Evolutionary conservation across 2,888 invertebrate species (phyloP).

Genomic region (Dioctria linearis): DNA sequence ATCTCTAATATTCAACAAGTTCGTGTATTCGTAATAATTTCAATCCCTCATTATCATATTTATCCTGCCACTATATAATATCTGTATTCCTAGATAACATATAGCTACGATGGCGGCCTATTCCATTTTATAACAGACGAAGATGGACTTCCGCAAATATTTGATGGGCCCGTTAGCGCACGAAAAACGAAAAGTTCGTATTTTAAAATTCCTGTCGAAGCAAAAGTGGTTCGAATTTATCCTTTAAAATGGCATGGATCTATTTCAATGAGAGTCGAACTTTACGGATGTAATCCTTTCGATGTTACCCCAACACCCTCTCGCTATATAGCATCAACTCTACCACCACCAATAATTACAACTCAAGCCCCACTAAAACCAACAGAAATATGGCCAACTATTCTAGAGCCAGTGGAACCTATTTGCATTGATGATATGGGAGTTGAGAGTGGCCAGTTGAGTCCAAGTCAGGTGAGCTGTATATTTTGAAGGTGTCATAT

Average conservation of each 20-base stretch:
- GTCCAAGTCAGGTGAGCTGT: constrained; percentile 75
- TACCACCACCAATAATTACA: not conserved
- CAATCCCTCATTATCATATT: no score
- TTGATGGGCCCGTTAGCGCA: constrained; percentile 81
- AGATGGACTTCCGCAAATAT: constrained; percentile 75
- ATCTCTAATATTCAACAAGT: no score
- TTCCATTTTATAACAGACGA: constrained; percentile 76
- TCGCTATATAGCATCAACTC: not conserved
- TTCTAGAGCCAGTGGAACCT: constrained; percentile 58
- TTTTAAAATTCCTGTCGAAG: constrained; percentile 82
- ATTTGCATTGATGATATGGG: constrained; percentile 84
- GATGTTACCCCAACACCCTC: not conserved
- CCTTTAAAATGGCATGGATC: constrained; percentile 85
- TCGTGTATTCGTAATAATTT: no score
- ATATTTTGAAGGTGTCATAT: no score
- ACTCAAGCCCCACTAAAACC: not conserved
- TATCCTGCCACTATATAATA: no score
- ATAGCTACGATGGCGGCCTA: constrained; percentile 77
- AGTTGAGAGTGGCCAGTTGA: constrained; percentile 76
- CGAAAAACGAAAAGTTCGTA: constrained; percentile 75
- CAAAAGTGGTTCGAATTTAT: constrained; percentile 79
- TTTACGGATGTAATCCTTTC: constrained; percentile 79
- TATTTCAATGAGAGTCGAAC: constrained; percentile 79
- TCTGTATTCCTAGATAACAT: constrained; percentile 70
- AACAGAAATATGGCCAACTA: not conserved